A percentile compares a stretch with the other conserved stretches of the same genome.
Conservation (phyloP, 2,888 invertebrate species). For the Helobdella robusta region DNA sequence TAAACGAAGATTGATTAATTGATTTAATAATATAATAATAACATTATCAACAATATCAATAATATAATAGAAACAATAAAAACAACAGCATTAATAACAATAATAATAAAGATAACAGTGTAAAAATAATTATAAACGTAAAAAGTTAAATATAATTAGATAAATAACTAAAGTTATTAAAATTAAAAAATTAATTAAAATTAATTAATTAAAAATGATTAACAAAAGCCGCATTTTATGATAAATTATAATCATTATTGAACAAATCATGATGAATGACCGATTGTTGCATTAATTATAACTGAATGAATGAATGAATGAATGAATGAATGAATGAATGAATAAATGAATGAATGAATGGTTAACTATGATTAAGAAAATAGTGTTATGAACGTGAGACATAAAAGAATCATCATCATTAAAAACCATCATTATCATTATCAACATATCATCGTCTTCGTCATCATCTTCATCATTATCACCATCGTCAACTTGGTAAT, state of each 20-base stretch:
- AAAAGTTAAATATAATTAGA: no score
- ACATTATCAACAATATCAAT: no score
- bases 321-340: background rate
- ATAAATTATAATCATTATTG: background rate
- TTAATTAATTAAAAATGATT: no score
- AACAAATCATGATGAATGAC: background rate
- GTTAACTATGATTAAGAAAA: background rate
- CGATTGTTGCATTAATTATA: background rate
- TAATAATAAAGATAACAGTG: no score
- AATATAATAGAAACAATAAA: no score
- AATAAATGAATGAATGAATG: background rate
- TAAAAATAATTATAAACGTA: no score
- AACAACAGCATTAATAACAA: no score
- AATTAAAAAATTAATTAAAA: no score
- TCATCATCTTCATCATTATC: slow-evolving; percentile 3
- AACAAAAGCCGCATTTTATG: no score
- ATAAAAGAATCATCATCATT: background rate
- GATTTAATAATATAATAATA: no score
- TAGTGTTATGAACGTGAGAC: background rate
- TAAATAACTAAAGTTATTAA: no score
- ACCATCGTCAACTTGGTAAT: background rate
- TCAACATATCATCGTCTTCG: background rate
- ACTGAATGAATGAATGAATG: background rate
- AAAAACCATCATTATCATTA: background rate
- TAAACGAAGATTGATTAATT: no score